Base-by-base conservation (phyloP, 2,113 vertebrate genomes). In the Cephalophus harveyi region DNA sequence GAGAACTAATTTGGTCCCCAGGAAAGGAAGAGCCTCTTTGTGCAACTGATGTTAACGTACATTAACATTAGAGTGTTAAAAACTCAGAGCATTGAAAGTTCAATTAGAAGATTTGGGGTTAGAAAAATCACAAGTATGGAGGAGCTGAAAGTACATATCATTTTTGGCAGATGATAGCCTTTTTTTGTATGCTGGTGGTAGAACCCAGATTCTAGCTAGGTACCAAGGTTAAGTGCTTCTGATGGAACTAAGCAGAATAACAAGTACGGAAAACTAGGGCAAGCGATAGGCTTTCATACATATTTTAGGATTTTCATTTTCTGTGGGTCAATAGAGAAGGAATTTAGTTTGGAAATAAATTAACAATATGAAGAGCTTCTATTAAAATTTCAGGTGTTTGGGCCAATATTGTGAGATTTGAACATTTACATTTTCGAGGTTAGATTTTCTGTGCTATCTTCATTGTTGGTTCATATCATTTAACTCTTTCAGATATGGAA, bases 271-370 rank as follows among this genome's bases (percentile, higher is more conserved):
- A 74, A 86, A 54, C 16, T 50, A 30, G 15, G 14, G 50, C 4
- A 81, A 88, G 40, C 43, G 28, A 43, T 27, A 14, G 46, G 27
- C 57, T 83, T 97, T 95, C 48, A 83, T 91, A 64, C 50, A 7
- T 76, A 85, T 71, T 89, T 89, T 59, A 82, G 12, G 48, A 91
- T 91, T 94, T 95, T 94, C 59, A 89, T 55, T 96, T 91, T 94
- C 82, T 67, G 19, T 67, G 7, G 16, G 46, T 91, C 46, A 81
- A 48, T 57, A 96, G 59, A 81, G 7, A 16, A 88, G 33, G 43
- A 97, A 93, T 91, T 94, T 95, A 95, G 15, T 89, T 90, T 94
- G 90, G 57, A 84, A 93, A 54, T 84, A 94, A 89, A 64, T 87
- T 62, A 23, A 92, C 67, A 92, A 82, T 90, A 7, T 87, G 16